Base-by-base conservation (phyloP, 2,797 vertebrate species). In the Typhlichthys eigenmanni region DNA sequence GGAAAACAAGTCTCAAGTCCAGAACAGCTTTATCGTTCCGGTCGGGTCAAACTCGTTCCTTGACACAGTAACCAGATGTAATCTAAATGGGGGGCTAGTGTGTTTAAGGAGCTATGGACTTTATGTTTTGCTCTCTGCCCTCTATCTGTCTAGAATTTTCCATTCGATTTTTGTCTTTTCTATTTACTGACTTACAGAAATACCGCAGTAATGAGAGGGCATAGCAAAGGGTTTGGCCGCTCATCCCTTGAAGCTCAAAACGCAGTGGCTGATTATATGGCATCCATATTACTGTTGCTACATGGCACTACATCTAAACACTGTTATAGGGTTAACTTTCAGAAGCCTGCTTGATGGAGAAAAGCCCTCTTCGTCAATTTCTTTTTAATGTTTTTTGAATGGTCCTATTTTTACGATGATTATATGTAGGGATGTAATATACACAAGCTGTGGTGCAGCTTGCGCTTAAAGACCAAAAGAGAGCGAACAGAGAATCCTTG, bases 401-500 rank as follows among this genome's bases (percentile, higher is more conserved):
- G 38, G 38, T 38, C 9, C 38, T 38, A 38, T 38, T 38, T 38
- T 38, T 38, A 38, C 38, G 38, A 9, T 38, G 38, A 38, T 38
- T 38, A 38, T 38, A 38, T 38, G 38, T 38, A 38, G 38, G 38
- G 38, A 38, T 38, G 4, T 38, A 38, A 38, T 38, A 38, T 9
- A 9, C 38, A 38, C 38, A 38, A 38, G 38, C 38, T 38, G 38
- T 38, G 38, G 7, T 38, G 38, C 24, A 24, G 38, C 4, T 50
- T 50, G 3, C 51, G 8, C 32, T 69, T 50, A 69, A 72, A 74
- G 53, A 4, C 43, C 50, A 19, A 57, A 16, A 76, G 70, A 75
- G 45, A 56, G 55, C 69, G 14, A 57, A 88, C 83, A 90, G 84
- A 71, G 74, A 64, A 47, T 68, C 64, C 24, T 76, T 88, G 84